Evolutionary conservation across 2,888 invertebrate genomes (phyloP).

Genomic region (Fragum whitleyi): DNA sequence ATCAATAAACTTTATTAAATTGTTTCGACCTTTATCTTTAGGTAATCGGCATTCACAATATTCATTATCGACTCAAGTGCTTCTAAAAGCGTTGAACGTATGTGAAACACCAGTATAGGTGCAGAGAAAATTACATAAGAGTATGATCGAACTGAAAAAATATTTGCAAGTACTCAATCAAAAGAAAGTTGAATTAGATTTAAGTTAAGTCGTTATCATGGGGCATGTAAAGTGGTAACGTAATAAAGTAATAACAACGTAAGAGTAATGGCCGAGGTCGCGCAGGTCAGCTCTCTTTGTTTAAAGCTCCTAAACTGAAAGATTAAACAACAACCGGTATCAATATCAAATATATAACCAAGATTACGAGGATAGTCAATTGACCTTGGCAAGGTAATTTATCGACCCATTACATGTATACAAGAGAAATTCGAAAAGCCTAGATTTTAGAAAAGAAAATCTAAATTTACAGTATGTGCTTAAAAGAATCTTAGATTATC

Average conservation of each 20-base stretch:
- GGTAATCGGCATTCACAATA: neutral
- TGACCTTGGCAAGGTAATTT: slow-evolving; percentile 1
- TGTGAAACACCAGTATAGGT: no score
- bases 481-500: no score
- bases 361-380: slow-evolving; percentile 5
- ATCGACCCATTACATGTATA: neutral
- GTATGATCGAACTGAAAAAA: no score
- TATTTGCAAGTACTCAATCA: no score
- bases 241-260: slow-evolving; percentile 25
- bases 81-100: neutral
- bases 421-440: no score
- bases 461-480: no score
- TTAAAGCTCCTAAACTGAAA: slow-evolving; percentile 18
- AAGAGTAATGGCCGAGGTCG: slow-evolving; percentile 20
- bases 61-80: neutral
- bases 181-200: no score
- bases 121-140: no score
- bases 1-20: slow-evolving; percentile 13
- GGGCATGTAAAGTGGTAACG: neutral
- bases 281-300: slow-evolving; percentile 27
- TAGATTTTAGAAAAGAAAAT: no score
- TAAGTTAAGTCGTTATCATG: neutral
- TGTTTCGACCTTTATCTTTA: neutral
- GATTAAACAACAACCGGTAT: slow-evolving; percentile 22
- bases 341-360: slow-evolving; percentile 27